Conservation (phyloP, 1,140 invertebrate species). For the Drosophila fuyamai region DNA sequence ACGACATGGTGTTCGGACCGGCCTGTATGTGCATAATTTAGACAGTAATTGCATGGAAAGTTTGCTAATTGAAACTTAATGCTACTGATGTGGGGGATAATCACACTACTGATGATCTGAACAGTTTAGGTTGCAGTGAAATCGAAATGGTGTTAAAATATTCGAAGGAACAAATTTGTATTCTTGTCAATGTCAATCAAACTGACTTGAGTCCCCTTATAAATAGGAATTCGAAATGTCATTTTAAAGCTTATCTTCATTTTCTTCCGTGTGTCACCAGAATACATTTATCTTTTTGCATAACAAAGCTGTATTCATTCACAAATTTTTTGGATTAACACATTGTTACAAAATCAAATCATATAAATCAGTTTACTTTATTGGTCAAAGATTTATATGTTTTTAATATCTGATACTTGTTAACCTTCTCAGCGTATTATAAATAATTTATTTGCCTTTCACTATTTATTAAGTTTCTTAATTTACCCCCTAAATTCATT, state of each 20-base stretch:
- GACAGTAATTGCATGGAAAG: conserved; percentile 60
- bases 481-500: not conserved
- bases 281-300: not conserved
- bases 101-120: not conserved
- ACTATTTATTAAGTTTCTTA: no score
- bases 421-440: not conserved
- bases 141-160: not conserved
- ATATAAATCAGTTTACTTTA: not conserved
- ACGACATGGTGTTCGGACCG: conserved; percentile 46
- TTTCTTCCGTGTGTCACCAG: conserved; percentile 9
- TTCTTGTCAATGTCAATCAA: not conserved
- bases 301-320: conserved; percentile 16
- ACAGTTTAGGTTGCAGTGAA: not conserved
- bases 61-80: conserved; percentile 56
- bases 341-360: not conserved
- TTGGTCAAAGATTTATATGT: not conserved
- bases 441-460: no score
- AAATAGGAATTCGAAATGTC: not conserved
- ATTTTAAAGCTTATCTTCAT: not conserved
- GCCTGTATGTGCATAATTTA: conserved; percentile 61
- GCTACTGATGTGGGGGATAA: conserved; percentile 9
- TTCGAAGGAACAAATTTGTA: not conserved
- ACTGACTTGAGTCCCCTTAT: no score
- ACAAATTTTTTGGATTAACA: not conserved
- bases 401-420: not conserved